Conservation (phyloP, 2,888 invertebrate species). For the Hedychridium roseum region DNA sequence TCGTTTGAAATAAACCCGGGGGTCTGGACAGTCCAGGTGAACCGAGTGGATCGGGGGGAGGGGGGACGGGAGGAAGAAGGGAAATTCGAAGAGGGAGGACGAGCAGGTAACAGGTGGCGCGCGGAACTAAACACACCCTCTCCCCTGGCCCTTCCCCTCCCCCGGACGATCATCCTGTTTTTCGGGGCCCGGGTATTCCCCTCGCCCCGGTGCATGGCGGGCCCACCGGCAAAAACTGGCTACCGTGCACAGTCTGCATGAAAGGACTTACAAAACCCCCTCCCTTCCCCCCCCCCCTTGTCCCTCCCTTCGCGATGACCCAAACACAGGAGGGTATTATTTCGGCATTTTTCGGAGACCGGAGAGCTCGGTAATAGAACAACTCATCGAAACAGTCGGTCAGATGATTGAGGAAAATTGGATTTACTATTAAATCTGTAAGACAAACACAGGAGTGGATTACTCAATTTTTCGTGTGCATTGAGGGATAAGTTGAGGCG, state of each 20-base stretch:
- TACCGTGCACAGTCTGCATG: slow-evolving; percentile 46
- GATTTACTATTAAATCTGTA: too few relatives aligned
- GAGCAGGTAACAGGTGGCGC: slow-evolving; percentile 58
- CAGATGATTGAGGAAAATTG: too few relatives aligned
- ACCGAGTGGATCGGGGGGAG: slow-evolving; percentile 15
- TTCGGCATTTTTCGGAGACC: too few relatives aligned
- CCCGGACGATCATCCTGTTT: not conserved
- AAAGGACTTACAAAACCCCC: slow-evolving; percentile 28
- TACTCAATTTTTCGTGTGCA: too few relatives aligned
- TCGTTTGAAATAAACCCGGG: slow-evolving; percentile 27
- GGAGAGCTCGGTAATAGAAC: too few relatives aligned
- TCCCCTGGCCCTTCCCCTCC: slow-evolving; percentile 25
- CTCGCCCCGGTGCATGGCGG: slow-evolving; percentile 21
- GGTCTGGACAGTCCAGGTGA: slow-evolving; percentile 27
- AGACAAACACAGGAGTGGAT: too few relatives aligned
- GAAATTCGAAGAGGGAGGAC: slow-evolving; percentile 36
- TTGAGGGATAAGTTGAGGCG: too few relatives aligned
- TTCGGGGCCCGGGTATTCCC: not conserved
- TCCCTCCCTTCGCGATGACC: slow-evolving; percentile 2
- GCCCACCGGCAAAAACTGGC: slow-evolving; percentile 50
- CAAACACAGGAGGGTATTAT: too few relatives aligned
- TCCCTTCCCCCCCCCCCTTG: slow-evolving; percentile 8
- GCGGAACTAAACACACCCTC: slow-evolving; percentile 56
- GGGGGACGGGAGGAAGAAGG: slow-evolving; percentile 10
- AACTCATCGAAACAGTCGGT: too few relatives aligned